phyloP scores from a whole-genome alignment of 2,888 invertebrate species.

The Plebejus melissa region DNA sequence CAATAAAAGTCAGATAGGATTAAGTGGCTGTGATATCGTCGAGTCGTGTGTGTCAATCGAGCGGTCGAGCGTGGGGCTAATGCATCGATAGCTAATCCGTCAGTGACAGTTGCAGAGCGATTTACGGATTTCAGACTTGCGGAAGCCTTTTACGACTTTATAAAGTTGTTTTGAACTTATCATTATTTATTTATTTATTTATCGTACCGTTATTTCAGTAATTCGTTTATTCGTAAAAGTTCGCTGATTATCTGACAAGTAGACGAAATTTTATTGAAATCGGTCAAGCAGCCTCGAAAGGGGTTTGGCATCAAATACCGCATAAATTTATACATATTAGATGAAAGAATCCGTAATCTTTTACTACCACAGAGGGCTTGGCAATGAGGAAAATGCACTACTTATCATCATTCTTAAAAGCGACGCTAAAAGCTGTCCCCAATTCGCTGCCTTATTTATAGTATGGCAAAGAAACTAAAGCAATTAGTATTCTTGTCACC shows the following conservation, averaged over 20 bases:
- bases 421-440: background rate
- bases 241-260: too few relatives aligned
- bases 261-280: too few relatives aligned
- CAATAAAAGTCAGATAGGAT: constrained; percentile 12
- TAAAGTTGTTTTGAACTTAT: background rate
- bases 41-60: too few relatives aligned
- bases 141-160: background rate
- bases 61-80: constrained; percentile 10
- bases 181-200: too few relatives aligned
- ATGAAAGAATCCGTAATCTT: background rate
- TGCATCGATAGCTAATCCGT: constrained; percentile 18
- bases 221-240: background rate
- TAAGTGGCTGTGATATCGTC: constrained; percentile 19
- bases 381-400: background rate
- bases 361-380: background rate
- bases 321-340: background rate
- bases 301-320: background rate
- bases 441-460: constrained; percentile 11
- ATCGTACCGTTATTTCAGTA: too few relatives aligned
- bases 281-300: background rate
- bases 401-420: background rate
- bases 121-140: background rate
- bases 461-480: constrained; percentile 30
- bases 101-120: constrained; percentile 11
- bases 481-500: constrained; percentile 26